Conservation (phyloP, 2,888 invertebrate species). For the Leptopterna dolabrata region DNA sequence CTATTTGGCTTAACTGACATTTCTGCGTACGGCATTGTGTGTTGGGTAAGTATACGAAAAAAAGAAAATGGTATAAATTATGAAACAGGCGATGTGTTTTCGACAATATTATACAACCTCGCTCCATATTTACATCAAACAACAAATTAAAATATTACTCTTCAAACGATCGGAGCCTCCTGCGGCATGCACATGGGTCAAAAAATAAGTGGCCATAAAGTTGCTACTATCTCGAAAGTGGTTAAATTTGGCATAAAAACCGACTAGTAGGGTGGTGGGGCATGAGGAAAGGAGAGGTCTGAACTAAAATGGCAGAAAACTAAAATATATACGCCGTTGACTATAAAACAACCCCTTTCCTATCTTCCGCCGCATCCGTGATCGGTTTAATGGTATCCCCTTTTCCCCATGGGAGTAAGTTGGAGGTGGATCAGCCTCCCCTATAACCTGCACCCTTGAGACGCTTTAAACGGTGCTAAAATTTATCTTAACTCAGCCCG, state of each 20-base stretch:
- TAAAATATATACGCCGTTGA: not conserved
- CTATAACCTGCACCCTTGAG: constrained; percentile 15
- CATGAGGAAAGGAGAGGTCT: not conserved
- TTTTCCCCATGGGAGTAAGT: not conserved
- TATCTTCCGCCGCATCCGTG: not conserved
- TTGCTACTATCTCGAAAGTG: not conserved
- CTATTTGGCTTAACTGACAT: no score
- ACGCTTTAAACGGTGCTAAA: constrained; percentile 15
- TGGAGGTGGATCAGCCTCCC: not conserved
- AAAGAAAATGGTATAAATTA: no score
- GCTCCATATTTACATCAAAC: no score
- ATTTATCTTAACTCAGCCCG: constrained; percentile 2
- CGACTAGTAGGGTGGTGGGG: not conserved
- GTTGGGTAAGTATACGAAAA: no score
- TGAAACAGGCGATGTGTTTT: no score
- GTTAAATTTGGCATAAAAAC: not conserved
- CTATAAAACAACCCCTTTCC: not conserved
- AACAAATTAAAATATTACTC: no score
- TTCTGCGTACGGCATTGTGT: no score
- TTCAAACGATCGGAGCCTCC: no score
- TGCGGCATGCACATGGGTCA: not conserved
- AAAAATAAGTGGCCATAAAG: not conserved
- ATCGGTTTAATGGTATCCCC: constrained; percentile 5
- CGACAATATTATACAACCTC: no score
- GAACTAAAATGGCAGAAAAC: not conserved